A percentile compares a stretch with the other conserved stretches of the same genome.
Conservation (phyloP, 2,888 invertebrate species). For the Trichopoda pennipes region DNA sequence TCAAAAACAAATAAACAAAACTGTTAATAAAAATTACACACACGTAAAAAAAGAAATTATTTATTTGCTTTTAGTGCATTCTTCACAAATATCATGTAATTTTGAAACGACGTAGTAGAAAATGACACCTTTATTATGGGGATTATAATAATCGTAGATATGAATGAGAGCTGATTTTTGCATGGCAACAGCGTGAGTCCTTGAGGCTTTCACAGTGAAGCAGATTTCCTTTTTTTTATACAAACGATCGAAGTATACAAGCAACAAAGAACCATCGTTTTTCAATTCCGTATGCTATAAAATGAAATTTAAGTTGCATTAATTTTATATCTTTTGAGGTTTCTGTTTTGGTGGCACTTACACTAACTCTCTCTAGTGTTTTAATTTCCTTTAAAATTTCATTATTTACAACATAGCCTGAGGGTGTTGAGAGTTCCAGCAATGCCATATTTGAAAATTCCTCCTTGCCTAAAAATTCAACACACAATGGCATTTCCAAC, state of each 20-base stretch:
- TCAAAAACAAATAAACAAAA: no score
- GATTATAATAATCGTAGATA: slow-evolving; percentile 95
- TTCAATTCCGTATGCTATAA: slow-evolving; percentile 85
- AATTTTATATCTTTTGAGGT: background rate
- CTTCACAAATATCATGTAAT: slow-evolving; percentile 88
- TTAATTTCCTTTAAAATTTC: slow-evolving; percentile 86
- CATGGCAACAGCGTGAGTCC: slow-evolving; percentile 91
- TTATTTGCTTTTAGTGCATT: background rate
- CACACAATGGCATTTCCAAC: slow-evolving; percentile 90
- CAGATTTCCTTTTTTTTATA: slow-evolving; percentile 84
- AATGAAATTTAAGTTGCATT: background rate
- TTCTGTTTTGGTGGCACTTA: slow-evolving; percentile 66
- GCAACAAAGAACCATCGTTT: slow-evolving; percentile 84
- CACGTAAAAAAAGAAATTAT: background rate
- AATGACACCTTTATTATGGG: slow-evolving; percentile 81
- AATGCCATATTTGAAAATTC: slow-evolving; percentile 93
- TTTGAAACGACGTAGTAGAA: slow-evolving; percentile 76
- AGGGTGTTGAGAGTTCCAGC: slow-evolving; percentile 93
- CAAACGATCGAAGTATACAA: slow-evolving; percentile 88
- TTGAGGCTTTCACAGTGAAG: slow-evolving; percentile 91
- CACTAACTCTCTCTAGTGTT: slow-evolving; percentile 80
- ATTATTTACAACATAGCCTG: slow-evolving; percentile 92
- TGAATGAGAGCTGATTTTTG: slow-evolving; percentile 93
- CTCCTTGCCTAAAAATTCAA: slow-evolving; percentile 83
- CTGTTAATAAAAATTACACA: no score